Percentiles rank a stretch among this genome's conserved stretches.
phyloP scores from a whole-genome alignment of 1,140 invertebrate species.

The Argopecten irradians region DNA sequence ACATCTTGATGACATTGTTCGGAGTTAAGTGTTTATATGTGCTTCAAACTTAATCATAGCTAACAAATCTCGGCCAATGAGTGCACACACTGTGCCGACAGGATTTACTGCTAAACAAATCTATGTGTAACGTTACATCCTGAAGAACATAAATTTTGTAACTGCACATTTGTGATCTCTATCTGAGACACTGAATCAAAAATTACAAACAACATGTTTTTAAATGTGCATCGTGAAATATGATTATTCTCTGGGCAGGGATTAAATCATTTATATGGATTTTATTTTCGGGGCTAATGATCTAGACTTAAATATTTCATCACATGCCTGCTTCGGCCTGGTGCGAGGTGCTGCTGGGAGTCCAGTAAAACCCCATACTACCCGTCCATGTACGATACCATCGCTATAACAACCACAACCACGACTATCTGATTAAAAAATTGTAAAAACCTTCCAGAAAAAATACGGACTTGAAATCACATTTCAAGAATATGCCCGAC shows the following conservation, averaged over 20 bases:
- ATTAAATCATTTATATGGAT: slow-evolving; percentile 19
- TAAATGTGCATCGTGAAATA: no score
- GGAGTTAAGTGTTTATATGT: not conserved
- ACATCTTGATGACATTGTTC: not conserved
- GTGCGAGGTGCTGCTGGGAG: not conserved
- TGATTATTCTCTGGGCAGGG: not conserved
- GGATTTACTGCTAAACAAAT: not conserved
- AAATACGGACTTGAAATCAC: not conserved
- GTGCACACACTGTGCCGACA: not conserved
- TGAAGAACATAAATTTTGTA: not conserved
- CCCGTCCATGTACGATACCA: not conserved
- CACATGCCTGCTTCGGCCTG: not conserved
- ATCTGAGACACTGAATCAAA: not conserved
- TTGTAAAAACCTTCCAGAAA: not conserved
- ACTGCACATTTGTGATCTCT: not conserved
- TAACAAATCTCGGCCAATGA: not conserved
- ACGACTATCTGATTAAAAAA: not conserved
- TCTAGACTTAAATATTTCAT: slow-evolving; percentile 10
- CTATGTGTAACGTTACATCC: not conserved
- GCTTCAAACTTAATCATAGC: not conserved
- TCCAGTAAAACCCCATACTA: not conserved
- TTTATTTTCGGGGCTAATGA: slow-evolving; percentile 1
- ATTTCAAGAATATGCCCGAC: not conserved
- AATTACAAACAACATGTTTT: not conserved
- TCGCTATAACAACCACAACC: slow-evolving; percentile 15